Evolutionary conservation across 2,113 vertebrate species (phyloP), one percentile per base, ranked within the genome.

Genomic region (Grammatotria lemairii): DNA sequence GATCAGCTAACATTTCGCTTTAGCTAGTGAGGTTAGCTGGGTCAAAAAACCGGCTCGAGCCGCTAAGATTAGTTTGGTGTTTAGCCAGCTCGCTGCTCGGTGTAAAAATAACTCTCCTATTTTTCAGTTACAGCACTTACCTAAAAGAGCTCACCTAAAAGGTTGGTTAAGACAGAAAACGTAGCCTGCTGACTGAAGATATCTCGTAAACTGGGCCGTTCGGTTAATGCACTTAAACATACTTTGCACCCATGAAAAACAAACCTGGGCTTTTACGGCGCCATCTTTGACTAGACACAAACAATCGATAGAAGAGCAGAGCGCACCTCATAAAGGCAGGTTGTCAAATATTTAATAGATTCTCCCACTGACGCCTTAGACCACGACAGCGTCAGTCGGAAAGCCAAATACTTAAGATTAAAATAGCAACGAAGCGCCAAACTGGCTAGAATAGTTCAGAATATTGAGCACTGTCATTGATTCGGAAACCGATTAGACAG

Each of bases 211-310:
- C 81, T 90, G 91, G 83, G 91, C 91, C 82, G 93, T n/a, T 85
- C 91, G 92, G 90, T 91, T 97, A 95, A 96, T 83, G 92, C 95
- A 95, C 96, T 94, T 95, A 87, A 94, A 95, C 96, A 97, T 97
- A 96, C 93, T 96, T 94, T 90, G 82, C 28, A 86, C 80, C 84
- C 90, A 81, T 87, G 85, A 83, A 95, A 89, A 95, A 96, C 90
- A 95, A 94, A 92, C 89, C 87, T 73, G 13, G 83, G 78, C 85
- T 86, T 86, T 95, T 70, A 95, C 88, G 33, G 63, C 95, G 93
- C 96, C 96, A 96, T 96, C 83, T 94, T 96, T 23, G 23, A 87
- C n/a, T 31, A 95, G 95, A 28, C 94, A 1, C 23, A 33, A 81
- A 10, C 7, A 96, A 83, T 89, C 55, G 87, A 95, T 7, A 58